Evolutionary conservation across 2,797 vertebrate species (phyloP).

Genomic region (Poecile montanus): DNA sequence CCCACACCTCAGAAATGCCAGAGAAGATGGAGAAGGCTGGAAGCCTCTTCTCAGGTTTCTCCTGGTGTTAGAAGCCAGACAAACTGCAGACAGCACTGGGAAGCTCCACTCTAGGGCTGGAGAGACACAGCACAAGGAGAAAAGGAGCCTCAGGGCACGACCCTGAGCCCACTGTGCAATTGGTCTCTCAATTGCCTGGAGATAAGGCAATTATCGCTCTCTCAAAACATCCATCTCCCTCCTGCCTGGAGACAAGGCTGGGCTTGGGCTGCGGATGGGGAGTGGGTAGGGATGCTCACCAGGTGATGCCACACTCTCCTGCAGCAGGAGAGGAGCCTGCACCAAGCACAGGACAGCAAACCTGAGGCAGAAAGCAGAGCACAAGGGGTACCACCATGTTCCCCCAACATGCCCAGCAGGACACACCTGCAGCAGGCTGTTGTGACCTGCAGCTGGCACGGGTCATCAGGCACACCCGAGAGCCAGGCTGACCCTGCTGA

Average conservation of each 20-base stretch:
- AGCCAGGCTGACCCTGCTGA: background rate
- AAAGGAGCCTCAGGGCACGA: background rate
- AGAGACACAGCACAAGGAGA: background rate
- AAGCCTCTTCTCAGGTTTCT: background rate
- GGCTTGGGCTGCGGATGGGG: background rate
- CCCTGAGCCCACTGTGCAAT: background rate
- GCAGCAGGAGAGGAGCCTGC: background rate
- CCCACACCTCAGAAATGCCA: background rate
- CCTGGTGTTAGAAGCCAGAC: background rate
- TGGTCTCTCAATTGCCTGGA: background rate
- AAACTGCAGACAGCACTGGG: too few relatives aligned
- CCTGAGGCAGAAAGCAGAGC: background rate
- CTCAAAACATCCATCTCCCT: background rate
- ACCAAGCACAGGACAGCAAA: background rate
- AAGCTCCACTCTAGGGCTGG: background rate
- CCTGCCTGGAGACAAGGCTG: background rate
- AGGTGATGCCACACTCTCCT: fast-evolving
- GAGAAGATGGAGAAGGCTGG: background rate
- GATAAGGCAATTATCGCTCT: background rate
- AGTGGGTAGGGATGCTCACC: background rate
- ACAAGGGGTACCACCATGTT: background rate
- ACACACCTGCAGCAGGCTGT: background rate
- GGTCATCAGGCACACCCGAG: background rate
- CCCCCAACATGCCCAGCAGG: background rate
- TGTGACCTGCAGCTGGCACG: background rate